Evolutionary conservation across 2,888 invertebrate genomes (phyloP), one percentile per base, ranked within the genome.

Genomic region (Anagyrus pseudococci): DNA sequence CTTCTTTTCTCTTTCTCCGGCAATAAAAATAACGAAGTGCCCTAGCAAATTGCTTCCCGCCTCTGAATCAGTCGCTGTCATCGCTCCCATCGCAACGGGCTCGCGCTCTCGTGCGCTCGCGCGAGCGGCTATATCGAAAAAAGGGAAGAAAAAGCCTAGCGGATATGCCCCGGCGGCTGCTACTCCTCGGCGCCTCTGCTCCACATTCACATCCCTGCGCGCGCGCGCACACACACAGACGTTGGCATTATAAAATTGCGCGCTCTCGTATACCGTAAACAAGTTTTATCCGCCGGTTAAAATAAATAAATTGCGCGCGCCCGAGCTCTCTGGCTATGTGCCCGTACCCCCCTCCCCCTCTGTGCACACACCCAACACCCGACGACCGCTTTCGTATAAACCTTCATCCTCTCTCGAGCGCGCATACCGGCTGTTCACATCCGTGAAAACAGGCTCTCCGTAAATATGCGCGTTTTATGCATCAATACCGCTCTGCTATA

Each of bases 401-500:
- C 48, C 72, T 67, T 70, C 72, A 72, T 72, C 73, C 72, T 75
- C 72, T 70, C 69, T 68, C n/a, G 37, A 63, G 66, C 68, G 67
- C 70, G 75, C 78, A 78, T 78, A 78, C 78, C 78, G 76, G 76
- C 73, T 76, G 77, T 76, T 78, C 78, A 77, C 77, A 77, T 76
- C 78, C 77, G 78, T 78, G 78, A 78, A 78, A 78, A 78, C 77
- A 77, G 77, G 77, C 77, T 76, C 77, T 75, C 72, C 76, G 75
- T 73, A 76, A 74, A 76, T 77, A 76, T 75, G 73, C 75, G 73
- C 73, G 73, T 77, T 77, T 76, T 76, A 77, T 77, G 74, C 76
- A 74, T 75, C 75, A 72, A 77, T 77, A 77, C 71, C 70, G 67
- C 64, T 67, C 52, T n/a, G 10, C 10, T 26, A 17, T 25, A 29